A percentile compares a stretch with the other conserved stretches of the same genome.
phyloP scores from a whole-genome alignment of 2,888 invertebrate genomes.

The Amitus sp. region DNA sequence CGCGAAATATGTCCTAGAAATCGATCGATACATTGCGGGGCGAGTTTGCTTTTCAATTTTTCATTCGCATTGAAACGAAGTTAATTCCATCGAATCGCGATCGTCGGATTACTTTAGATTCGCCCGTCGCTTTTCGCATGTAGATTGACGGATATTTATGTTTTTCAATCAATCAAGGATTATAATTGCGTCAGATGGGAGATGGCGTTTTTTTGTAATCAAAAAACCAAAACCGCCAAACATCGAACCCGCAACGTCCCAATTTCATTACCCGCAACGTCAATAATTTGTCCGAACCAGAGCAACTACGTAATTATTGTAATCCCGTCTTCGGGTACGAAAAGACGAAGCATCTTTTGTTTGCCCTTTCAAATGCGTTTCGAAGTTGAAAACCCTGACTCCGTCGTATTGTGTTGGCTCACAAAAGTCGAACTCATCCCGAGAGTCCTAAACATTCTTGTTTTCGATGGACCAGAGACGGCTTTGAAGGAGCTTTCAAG shows the following conservation, averaged over 20 bases:
- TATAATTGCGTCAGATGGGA: conserved; percentile 25
- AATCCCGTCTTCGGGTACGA: too few relatives aligned
- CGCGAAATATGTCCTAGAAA: too few relatives aligned
- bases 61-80: conserved; percentile 15
- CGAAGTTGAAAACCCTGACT: background rate
- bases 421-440: conserved; percentile 27
- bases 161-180: conserved; percentile 34
- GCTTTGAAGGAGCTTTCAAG: conserved; percentile 22
- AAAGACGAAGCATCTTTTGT: too few relatives aligned
- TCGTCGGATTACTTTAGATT: conserved; percentile 21
- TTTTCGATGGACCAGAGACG: conserved; percentile 33
- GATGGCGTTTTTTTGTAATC: conserved; percentile 2
- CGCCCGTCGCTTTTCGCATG: conserved; percentile 23
- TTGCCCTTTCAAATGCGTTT: too few relatives aligned
- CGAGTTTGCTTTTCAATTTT: conserved; percentile 23
- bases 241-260: too few relatives aligned
- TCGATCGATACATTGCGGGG: conserved; percentile 8
- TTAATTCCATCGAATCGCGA: conserved; percentile 27
- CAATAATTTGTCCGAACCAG: too few relatives aligned
- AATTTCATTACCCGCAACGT: too few relatives aligned
- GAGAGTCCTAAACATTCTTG: conserved; percentile 27
- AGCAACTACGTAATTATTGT: too few relatives aligned
- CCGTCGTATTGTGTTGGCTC: conserved; percentile 24
- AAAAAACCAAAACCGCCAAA: too few relatives aligned
- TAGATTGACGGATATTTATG: conserved; percentile 37